phyloP scores from a whole-genome alignment of 2,797 vertebrate species.

The Malurus leucopterus region DNA sequence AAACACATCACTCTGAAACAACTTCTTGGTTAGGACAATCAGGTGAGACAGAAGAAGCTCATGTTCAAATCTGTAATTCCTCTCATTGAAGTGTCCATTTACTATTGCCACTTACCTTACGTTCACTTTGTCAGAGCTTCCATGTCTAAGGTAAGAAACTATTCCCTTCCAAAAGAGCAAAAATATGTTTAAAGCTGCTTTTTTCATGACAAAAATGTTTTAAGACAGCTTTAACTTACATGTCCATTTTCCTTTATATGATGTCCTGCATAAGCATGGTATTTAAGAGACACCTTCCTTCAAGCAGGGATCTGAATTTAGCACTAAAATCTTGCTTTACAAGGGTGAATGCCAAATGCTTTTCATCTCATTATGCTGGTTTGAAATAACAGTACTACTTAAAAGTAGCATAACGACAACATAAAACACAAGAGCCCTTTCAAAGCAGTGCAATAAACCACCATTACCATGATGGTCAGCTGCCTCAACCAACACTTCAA shows the following conservation, averaged over 20 bases:
- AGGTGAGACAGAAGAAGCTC: not conserved
- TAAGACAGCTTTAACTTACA: not conserved
- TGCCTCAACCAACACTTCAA: not conserved
- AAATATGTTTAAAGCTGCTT: not conserved
- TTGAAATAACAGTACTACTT: constrained; percentile 5
- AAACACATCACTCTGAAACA: not conserved
- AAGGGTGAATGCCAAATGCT: not conserved
- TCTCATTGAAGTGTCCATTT: not conserved
- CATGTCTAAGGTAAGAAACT: not conserved
- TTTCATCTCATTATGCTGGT: not conserved
- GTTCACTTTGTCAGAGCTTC: not conserved
- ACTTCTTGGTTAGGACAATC: not conserved
- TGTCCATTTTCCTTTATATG: not conserved
- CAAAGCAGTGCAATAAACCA: not conserved
- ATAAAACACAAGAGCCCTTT: constrained; percentile 20
- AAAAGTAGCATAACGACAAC: not conserved
- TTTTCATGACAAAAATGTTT: not conserved
- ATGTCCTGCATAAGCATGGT: not conserved
- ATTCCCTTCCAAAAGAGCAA: not conserved
- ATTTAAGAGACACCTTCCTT: constrained; percentile 8
- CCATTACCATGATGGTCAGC: not conserved
- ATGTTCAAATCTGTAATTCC: not conserved
- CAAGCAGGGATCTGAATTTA: not conserved
- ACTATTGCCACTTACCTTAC: not conserved
- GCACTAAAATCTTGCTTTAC: not conserved